Conservation (phyloP, 2,797 vertebrate genomes). For the Threskiornis aethiopicus region DNA sequence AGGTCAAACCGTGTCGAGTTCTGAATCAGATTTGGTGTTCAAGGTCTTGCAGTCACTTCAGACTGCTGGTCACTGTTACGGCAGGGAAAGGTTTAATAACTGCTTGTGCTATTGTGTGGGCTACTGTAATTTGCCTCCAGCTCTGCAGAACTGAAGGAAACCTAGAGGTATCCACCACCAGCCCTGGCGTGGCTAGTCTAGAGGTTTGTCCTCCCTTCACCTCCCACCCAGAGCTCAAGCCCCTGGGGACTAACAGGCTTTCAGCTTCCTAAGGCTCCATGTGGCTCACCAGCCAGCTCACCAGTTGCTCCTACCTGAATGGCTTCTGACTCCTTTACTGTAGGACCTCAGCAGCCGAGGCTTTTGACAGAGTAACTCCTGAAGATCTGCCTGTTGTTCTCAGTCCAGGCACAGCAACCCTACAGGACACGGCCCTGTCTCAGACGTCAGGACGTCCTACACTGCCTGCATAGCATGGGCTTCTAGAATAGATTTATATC, state of each 20-base stretch:
- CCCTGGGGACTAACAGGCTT: neutral
- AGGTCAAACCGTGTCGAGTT: neutral
- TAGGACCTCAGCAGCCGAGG: neutral
- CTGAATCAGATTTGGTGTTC: neutral
- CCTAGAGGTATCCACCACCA: neutral
- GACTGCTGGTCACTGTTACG: neutral
- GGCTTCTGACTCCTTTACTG: neutral
- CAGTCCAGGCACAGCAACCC: neutral
- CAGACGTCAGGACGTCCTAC: neutral
- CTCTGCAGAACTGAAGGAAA: neutral
- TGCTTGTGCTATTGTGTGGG: neutral
- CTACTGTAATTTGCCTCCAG: neutral
- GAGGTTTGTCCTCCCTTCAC: neutral
- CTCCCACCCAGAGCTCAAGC: neutral
- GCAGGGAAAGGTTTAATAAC: neutral
- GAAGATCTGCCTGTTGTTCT: neutral
- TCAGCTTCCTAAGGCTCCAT: neutral
- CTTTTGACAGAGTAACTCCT: neutral
- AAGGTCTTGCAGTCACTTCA: neutral
- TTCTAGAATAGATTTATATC: neutral
- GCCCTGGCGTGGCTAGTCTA: neutral
- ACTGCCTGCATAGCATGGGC: neutral
- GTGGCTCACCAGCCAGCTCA: neutral
- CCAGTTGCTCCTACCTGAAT: neutral
- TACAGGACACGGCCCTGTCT: rapidly evolving